Evolutionary conservation across 92 coral and sea anemone species (phyloP).

Genomic region (Nematostella vectensis): DNA sequence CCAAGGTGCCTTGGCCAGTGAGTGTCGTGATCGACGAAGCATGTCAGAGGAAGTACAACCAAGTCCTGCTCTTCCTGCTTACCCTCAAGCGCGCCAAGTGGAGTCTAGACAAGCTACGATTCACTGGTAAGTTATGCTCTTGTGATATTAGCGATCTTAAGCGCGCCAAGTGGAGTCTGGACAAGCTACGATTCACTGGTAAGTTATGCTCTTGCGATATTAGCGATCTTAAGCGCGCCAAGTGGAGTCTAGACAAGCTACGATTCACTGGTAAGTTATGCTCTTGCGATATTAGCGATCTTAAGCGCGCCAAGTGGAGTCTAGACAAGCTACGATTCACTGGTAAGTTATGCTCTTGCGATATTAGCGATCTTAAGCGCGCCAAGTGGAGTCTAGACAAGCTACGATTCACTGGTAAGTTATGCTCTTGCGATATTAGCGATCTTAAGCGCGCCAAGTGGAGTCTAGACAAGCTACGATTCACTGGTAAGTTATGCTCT

Average conservation of each 20-base stretch:
- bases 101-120: slow-evolving; percentile 84
- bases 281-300: no score
- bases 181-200: slow-evolving; percentile 83
- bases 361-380: no score
- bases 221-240: slow-evolving; percentile 92
- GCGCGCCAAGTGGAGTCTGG: slow-evolving; percentile 95
- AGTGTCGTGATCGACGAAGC: slow-evolving; percentile 72
- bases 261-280: slow-evolving; percentile 64
- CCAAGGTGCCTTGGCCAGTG: slow-evolving; percentile 96
- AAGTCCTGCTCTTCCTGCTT: slow-evolving; percentile 78
- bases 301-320: slow-evolving; percentile 96
- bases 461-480: slow-evolving; percentile 83
- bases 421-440: no score
- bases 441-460: slow-evolving; percentile 94
- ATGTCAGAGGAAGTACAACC: slow-evolving; percentile 87
- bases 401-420: slow-evolving; percentile 69
- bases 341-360: slow-evolving; percentile 57
- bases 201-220: no score
- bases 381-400: slow-evolving; percentile 93
- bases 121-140: slow-evolving; percentile 56
- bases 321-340: slow-evolving; percentile 74
- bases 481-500: slow-evolving; percentile 64
- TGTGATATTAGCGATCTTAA: no score
- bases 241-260: slow-evolving; percentile 88
- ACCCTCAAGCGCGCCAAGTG: slow-evolving; percentile 90